Conservation (phyloP, 2,888 invertebrate species). For the Lasiommata megera region DNA sequence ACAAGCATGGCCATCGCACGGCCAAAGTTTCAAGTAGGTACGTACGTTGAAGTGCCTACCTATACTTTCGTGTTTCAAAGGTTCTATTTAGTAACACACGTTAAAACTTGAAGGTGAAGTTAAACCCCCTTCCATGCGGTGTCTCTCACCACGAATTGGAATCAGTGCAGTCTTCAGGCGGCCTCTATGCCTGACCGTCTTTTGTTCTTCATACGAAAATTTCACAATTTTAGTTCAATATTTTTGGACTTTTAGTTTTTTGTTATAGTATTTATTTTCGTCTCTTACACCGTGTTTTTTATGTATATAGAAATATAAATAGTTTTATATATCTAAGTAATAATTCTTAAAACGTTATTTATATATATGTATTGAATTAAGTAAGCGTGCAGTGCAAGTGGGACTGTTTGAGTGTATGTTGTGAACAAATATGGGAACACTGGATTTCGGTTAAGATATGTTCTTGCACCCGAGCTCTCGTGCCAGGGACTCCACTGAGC, state of each 20-base stretch:
- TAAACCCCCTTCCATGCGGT: constrained; percentile 38
- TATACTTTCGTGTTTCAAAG: not conserved
- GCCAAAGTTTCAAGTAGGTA: not conserved
- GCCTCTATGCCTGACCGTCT: constrained; percentile 32
- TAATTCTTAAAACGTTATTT: not conserved
- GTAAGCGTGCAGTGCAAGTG: constrained; percentile 28
- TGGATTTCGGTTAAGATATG: constrained; percentile 77
- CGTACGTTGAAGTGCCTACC: no score
- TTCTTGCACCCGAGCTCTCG: constrained; percentile 75
- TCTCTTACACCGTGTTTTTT: not conserved
- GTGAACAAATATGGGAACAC: constrained; percentile 65
- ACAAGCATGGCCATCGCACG: not conserved
- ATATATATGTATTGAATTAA: not conserved
- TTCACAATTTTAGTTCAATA: constrained; percentile 12
- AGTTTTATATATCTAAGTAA: not conserved
- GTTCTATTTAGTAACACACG: not conserved
- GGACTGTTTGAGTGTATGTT: constrained; percentile 30
- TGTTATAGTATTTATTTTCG: not conserved
- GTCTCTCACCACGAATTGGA: constrained; percentile 31
- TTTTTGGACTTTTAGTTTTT: not conserved
- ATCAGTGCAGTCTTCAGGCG: constrained; percentile 39
- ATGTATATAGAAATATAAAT: not conserved
- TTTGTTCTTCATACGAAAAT: constrained; percentile 27
- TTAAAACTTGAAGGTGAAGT: constrained; percentile 32
- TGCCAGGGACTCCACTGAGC: constrained; percentile 66